Evolutionary conservation across 2,113 vertebrate species (phyloP), one percentile per base, ranked within the genome.

Genomic region (Pelmatolapia mariae): DNA sequence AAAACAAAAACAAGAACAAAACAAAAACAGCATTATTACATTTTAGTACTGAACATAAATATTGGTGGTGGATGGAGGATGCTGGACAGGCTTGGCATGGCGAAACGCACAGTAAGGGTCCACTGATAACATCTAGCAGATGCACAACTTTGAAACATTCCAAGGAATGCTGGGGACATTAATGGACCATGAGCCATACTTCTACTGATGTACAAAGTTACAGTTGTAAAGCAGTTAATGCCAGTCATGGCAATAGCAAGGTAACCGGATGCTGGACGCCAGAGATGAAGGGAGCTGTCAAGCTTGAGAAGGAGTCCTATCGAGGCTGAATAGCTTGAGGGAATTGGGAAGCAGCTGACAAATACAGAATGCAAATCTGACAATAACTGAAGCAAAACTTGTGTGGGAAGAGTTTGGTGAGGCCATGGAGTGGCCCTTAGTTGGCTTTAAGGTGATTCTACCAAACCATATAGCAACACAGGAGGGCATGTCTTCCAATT

Each of bases 311-410:
- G 33, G 19, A 68, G 11, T 68, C 63, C n/a, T 9, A 15, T 22
- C 2, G 1, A 40, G 36, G 0, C 63, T 40, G 63, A 22, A 68
- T 40, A 40, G 63, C 11, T 68, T 1, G 5, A 68, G 36, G 19
- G n/a, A 68, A 40, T 40, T 68, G 63, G 63, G 33, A 68, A 68
- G 36, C 15, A 68, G 63, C 7, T 68, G 36, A 68, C 19, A 68
- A 68, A 40, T 40, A 68, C 19, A 40, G 63, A 68, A 40, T 68
- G 3, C 36, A 13, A 22, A 22, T 68, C 33, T 40, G 63, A 40
- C 33, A 68, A 15, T 40, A 68, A 38, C 19, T 9, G 33, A 22
- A 5, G 1, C 11, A 68, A 68, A 68, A 40, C 63, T 40, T 38
- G 33, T 22, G 61, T 38, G 33, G 61, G 61, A 13, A 38, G 11